phyloP scores from a whole-genome alignment of 2,113 vertebrate species.

The Cololabis saira region DNA sequence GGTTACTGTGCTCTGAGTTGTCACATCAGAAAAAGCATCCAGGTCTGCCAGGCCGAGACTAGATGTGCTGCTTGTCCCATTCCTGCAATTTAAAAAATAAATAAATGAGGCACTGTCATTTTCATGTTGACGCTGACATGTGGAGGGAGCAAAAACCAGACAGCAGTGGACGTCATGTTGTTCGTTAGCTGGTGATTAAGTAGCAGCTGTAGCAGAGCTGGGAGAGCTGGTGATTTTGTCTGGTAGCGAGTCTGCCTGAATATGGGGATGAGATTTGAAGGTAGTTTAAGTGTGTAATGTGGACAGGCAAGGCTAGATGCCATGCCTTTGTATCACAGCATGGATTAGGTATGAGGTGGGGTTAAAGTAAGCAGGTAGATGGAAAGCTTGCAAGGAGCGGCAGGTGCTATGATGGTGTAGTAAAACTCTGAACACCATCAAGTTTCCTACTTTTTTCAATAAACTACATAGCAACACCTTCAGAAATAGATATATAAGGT shows the following conservation, averaged over 20 bases:
- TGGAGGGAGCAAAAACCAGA: constrained; percentile 50
- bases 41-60: constrained; percentile 92
- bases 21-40: constrained; percentile 90
- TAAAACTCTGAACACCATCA: constrained; percentile 5
- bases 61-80: constrained; percentile 93
- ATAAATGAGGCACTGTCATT: neutral
- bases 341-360: constrained; percentile 64
- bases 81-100: constrained; percentile 77
- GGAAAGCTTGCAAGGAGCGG: constrained; percentile 44
- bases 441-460: neutral
- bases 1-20: constrained; percentile 84
- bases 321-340: constrained; percentile 41
- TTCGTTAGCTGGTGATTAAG: constrained; percentile 64
- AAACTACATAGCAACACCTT: neutral
- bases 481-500: neutral
- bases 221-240: constrained; percentile 39
- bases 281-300: constrained; percentile 30
- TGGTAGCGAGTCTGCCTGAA: constrained; percentile 33
- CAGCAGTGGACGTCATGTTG: constrained; percentile 53
- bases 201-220: constrained; percentile 62
- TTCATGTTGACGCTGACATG: constrained; percentile 7
- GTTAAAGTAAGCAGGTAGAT: constrained; percentile 61
- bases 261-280: constrained; percentile 61
- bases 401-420: constrained; percentile 37
- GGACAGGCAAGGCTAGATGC: constrained; percentile 39